Percentiles rank a stretch among this genome's conserved stretches.
Conservation (phyloP, 2,113 vertebrate species). For the Gallinago paraguaiae region DNA sequence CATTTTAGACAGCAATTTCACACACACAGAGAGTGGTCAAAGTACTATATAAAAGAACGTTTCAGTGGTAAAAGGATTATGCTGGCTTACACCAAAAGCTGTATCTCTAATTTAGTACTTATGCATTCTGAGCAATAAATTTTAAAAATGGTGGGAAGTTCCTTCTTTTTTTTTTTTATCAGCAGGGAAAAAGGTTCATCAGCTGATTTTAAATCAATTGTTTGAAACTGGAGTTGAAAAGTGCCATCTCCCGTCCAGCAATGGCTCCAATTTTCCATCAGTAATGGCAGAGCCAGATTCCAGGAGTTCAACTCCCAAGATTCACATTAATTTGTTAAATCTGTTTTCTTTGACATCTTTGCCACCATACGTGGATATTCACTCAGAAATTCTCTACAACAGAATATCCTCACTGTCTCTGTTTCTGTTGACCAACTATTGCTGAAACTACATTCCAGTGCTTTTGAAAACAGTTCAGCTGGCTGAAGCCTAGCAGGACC, state of each 20-base stretch:
- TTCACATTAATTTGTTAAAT: not conserved
- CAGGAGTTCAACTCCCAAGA: not conserved
- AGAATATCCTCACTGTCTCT: not conserved
- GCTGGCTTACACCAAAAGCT: not conserved
- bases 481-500: not conserved
- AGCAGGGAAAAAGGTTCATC: not conserved
- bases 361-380: not conserved
- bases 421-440: not conserved
- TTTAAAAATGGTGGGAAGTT: not conserved
- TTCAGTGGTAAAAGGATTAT: constrained; percentile 2
- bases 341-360: not conserved
- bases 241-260: not conserved
- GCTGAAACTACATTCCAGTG: not conserved
- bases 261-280: not conserved
- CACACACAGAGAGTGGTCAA: not conserved
- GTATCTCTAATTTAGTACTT: not conserved
- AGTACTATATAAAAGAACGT: not conserved
- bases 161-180: not conserved
- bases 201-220: not conserved
- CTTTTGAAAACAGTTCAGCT: not conserved
- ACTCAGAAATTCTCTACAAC: not conserved
- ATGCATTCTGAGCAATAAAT: not conserved
- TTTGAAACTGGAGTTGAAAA: not conserved
- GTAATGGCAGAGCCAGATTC: not conserved
- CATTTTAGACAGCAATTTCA: not conserved